Evolutionary conservation across 2,888 invertebrate species (phyloP), one percentile per base, ranked within the genome.

Genomic region (Polyploca ridens): DNA sequence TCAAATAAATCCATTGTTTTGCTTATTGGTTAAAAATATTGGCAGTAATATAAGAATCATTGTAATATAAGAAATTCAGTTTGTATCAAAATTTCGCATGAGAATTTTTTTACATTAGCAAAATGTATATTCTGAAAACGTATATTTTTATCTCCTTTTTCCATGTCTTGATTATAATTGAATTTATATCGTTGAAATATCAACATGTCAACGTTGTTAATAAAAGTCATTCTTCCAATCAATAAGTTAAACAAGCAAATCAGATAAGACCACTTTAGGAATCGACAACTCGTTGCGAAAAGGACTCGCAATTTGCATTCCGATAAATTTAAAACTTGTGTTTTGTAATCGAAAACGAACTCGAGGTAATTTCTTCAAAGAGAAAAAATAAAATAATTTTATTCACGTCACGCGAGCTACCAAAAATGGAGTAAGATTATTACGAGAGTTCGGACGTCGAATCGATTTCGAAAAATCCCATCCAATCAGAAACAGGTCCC

Each of bases 381-480:
- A 63, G 14, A 54, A 54, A 66, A 69, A 66, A 16, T 38, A 60
- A 33, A 27, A 73, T 84, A 81, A 85, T 82, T 79, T 76, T 78
- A 86, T 85, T 86, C 82, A 63, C 57, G 65, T 74, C 81, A 81
- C 83, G 85, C 66, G 68, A 73, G 49, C 69, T 66, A 66, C 71
- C 75, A 68, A 79, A 81, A 81, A 77, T 74, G 72, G 73, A 72
- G 69, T 64, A 68, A 65, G 67, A 67, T 76, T 75, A 77, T 79
- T 77, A 77, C 70, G 69, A 65, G 66, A 66, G 54, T 63, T 65
- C 66, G 67, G 65, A 71, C 65, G 67, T 63, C 64, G 72, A 72
- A 77, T 77, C 79, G 77, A 81, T 81, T 80, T 69, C 67, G 71
- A 79, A 79, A 78, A 76, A 71, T 71, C 71, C 70, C 63, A 73